phyloP scores from a whole-genome alignment of 2,113 vertebrate genomes.

The Irena cyanogastra region DNA sequence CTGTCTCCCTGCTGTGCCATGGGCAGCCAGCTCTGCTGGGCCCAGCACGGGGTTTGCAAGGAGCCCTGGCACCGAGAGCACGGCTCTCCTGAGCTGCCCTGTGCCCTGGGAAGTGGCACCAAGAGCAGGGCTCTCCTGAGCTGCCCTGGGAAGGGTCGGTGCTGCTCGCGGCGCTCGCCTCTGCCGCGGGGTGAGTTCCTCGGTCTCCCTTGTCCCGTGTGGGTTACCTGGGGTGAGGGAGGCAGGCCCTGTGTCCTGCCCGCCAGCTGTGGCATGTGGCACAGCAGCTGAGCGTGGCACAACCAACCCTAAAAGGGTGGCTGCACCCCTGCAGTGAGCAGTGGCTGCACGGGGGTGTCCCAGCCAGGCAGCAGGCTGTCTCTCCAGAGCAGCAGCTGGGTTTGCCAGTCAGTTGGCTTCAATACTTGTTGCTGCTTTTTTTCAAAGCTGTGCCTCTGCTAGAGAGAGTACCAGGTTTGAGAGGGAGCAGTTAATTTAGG shows the following conservation, averaged over 20 bases:
- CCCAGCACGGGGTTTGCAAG: fast-evolving
- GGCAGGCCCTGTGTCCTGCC: neutral
- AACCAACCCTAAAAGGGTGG: neutral
- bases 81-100: neutral
- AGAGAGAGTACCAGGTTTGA: neutral
- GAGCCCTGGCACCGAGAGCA: neutral
- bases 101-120: neutral
- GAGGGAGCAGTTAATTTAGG: neutral
- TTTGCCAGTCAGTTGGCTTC: neutral
- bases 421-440: neutral
- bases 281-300: neutral
- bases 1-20: fast-evolving
- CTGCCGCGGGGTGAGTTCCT: fast-evolving
- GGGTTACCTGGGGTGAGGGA: neutral
- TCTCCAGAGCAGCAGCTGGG: neutral
- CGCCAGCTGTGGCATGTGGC: fast-evolving
- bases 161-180: neutral
- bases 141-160: neutral
- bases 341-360: neutral
- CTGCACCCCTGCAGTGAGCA: neutral
- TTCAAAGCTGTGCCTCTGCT: neutral
- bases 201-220: fast-evolving
- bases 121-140: neutral
- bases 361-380: neutral
- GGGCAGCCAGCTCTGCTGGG: fast-evolving